Conservation (phyloP, 2,888 invertebrate species). For the Microctonus hyperodae region DNA sequence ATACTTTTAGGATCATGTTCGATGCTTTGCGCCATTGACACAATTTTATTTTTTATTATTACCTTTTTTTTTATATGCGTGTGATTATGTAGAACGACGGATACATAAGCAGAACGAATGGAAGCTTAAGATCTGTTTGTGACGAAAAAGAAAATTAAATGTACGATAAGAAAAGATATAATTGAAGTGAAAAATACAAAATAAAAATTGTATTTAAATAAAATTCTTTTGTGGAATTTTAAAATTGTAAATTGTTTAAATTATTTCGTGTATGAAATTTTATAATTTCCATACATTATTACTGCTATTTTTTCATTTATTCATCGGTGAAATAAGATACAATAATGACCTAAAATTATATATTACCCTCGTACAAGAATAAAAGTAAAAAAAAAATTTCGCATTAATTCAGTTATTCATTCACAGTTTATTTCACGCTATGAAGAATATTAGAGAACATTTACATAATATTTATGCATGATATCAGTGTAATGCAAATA, state of each 20-base stretch:
- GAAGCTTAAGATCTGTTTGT: background rate
- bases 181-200: too few species aligned
- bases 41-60: background rate
- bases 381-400: too few species aligned
- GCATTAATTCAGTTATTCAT: background rate
- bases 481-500: background rate
- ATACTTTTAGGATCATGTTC: background rate
- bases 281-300: background rate
- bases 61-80: background rate
- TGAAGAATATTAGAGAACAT: background rate
- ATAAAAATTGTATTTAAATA: background rate
- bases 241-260: background rate
- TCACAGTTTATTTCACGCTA: background rate
- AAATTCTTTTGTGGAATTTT: background rate
- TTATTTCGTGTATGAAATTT: background rate
- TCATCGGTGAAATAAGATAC: too few species aligned
- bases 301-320: background rate
- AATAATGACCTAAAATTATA: too few species aligned
- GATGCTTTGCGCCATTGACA: background rate
- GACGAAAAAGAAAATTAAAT: background rate
- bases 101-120: background rate
- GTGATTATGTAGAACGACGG: too few species aligned
- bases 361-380: too few species aligned
- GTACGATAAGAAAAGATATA: background rate
- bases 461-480: background rate